Percentiles rank a stretch among this genome's conserved stretches.
Evolutionary conservation across 2,888 invertebrate species (phyloP).

Genomic region (Cataglyphis albicans): DNA sequence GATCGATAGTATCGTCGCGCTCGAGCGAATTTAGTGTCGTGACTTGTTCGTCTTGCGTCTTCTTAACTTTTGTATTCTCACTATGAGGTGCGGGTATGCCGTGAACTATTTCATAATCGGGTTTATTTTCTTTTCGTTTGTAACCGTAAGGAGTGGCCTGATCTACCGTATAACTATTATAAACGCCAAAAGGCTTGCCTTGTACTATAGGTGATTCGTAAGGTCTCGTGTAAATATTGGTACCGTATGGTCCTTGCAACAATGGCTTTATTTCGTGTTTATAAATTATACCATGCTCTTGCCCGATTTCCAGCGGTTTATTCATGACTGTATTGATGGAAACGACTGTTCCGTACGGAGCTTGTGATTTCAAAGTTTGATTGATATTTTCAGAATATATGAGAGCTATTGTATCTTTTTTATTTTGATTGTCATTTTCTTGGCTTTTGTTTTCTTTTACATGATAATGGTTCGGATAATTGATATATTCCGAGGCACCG

Average conservation of each 20-base stretch:
- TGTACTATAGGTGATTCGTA: conserved; percentile 74
- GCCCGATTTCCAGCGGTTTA: conserved; percentile 72
- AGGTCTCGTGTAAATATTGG: conserved; percentile 68
- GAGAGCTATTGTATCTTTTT: neutral
- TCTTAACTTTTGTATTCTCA: conserved; percentile 60
- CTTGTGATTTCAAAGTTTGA: conserved; percentile 40
- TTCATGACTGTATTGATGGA: conserved; percentile 71
- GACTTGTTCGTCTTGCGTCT: conserved; percentile 47
- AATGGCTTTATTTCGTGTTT: conserved; percentile 54
- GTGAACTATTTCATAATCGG: conserved; percentile 76
- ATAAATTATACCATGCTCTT: conserved; percentile 61
- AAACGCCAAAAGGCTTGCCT: conserved; percentile 75
- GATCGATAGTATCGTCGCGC: conserved; percentile 78
- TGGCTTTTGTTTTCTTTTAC: conserved; percentile 5
- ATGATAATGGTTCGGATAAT: conserved; percentile 61
- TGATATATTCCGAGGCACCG: conserved; percentile 78
- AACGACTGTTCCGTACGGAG: conserved; percentile 62
- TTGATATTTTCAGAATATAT: conserved; percentile 22
- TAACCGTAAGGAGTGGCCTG: conserved; percentile 63
- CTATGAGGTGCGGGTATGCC: conserved; percentile 73
- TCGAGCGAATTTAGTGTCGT: conserved; percentile 51
- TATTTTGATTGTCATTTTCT: conserved; percentile 6
- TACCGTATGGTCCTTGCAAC: conserved; percentile 57
- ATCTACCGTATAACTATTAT: conserved; percentile 66
- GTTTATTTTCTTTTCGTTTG: conserved; percentile 64